Base-by-base conservation (phyloP, 2,888 invertebrate genomes). In the Zootermopsis nevadensis region DNA sequence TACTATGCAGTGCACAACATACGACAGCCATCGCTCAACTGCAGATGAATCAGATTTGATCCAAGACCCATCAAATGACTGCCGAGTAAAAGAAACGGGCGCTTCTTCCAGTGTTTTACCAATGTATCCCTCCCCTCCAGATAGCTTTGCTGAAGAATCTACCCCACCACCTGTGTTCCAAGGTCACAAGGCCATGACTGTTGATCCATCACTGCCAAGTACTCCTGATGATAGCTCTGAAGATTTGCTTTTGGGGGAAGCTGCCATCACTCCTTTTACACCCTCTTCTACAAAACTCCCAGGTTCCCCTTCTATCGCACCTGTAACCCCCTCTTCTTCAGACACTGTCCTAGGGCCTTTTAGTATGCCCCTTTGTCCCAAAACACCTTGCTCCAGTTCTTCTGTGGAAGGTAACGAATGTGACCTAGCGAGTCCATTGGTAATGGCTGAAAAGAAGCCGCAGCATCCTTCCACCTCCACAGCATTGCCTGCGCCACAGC, bases 401-500 rank as follows among this genome's bases (percentile, higher is more conserved):
- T 60, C 12, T 12, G 0, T 27, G 27, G 27, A 76, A n/a, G 42
- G 19, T 1, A 19, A 76, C 38, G 30, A 76, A 12, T 42, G 42
- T 38, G 38, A 38, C 30, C 27, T 42, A 76, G 24, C 38, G n/a
- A 38, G 74, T 38, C 38, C 74, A 38, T 19, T 35, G 7, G 30
- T 27, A 42, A 27, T 27, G 60, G 27, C 27, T n/a, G 60, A 60
- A 27, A n/a, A 60, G 27, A 60, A 60, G 24, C 24, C 69, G 33
- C 31, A 33, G 22, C 33, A 2, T 22, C 30, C 77, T 24, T n/a
- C 38, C 38, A 24, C 76, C 24, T 7, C 77, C 27, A 30, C 67
- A 38, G 6, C 48, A 31, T 27, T 77, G n/a, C 31, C 77, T n/a
- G 35, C 77, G 22, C 79, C 81, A 74, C 80, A 84, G 30, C 85